phyloP scores from a whole-genome alignment of 64 coral and sea anemone species.

The Dendrophyllia cribrosa region DNA sequence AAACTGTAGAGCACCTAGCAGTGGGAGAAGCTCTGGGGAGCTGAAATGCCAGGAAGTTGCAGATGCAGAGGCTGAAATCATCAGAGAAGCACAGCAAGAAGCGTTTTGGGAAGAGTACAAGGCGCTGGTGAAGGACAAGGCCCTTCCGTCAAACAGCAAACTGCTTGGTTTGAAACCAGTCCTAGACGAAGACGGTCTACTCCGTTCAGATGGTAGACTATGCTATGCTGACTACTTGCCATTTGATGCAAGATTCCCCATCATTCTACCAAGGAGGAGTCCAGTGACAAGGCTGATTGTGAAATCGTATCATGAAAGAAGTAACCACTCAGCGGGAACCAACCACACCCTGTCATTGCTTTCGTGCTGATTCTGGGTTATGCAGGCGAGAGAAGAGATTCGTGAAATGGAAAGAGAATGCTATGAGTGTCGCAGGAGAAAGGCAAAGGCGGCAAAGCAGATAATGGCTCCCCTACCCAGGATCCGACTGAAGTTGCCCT shows the following conservation, averaged over 20 bases:
- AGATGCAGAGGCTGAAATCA: constrained; percentile 32
- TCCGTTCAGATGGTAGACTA: constrained; percentile 50
- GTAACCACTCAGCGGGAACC: constrained; percentile 59
- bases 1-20: constrained; percentile 48
- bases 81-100: constrained; percentile 29
- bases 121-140: constrained; percentile 8
- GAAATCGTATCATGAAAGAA: constrained; percentile 49
- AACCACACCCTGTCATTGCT: constrained; percentile 55
- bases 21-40: background rate
- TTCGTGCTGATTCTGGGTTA: constrained; percentile 54
- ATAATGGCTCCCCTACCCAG: constrained; percentile 69
- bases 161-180: constrained; percentile 27
- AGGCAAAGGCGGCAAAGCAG: constrained; percentile 37
- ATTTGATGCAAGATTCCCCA: constrained; percentile 64
- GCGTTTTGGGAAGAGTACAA: constrained; percentile 32
- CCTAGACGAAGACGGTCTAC: constrained; percentile 62
- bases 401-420: constrained; percentile 61
- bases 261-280: constrained; percentile 57
- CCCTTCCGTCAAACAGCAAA: constrained; percentile 43
- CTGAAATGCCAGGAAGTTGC: background rate
- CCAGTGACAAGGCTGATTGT: constrained; percentile 71
- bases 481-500: constrained; percentile 18
- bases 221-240: constrained; percentile 48
- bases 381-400: constrained; percentile 65
- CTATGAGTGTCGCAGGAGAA: constrained; percentile 27